Evolutionary conservation across 2,797 vertebrate species (phyloP).

Genomic region (Odontamblyopus lacepedii): DNA sequence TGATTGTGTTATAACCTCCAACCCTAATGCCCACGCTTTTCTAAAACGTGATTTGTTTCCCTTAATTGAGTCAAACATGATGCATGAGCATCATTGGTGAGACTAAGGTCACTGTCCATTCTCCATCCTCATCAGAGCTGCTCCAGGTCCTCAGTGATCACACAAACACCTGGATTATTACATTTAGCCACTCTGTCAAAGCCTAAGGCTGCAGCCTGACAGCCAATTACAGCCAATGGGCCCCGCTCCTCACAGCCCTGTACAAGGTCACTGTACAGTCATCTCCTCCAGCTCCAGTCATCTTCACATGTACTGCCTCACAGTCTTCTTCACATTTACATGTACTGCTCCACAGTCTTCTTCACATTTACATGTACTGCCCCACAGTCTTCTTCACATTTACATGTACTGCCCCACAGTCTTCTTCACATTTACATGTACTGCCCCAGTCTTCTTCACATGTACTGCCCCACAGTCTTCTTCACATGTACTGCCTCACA

Average conservation of each 20-base stretch:
- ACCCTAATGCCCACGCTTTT: not conserved
- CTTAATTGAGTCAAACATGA: slow-evolving; percentile 7
- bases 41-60: not conserved
- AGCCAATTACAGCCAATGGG: slow-evolving; percentile 69
- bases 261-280: slow-evolving; percentile 59
- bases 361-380: too few species aligned
- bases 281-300: slow-evolving; percentile 6
- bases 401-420: too few species aligned
- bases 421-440: too few species aligned
- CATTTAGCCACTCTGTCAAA: slow-evolving; percentile 52
- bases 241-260: slow-evolving; percentile 33
- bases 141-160: slow-evolving; percentile 30
- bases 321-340: too few species aligned
- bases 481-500: too few species aligned
- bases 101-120: slow-evolving; percentile 38
- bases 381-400: too few species aligned
- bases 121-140: slow-evolving; percentile 21
- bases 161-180: slow-evolving; percentile 60
- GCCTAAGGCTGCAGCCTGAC: slow-evolving; percentile 54
- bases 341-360: too few species aligned
- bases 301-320: too few species aligned
- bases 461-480: too few species aligned
- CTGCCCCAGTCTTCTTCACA: too few species aligned
- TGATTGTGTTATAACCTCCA: not conserved
- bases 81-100: slow-evolving; percentile 12